phyloP scores from a whole-genome alignment of 2,113 vertebrate species.

The Colaptes auratus region DNA sequence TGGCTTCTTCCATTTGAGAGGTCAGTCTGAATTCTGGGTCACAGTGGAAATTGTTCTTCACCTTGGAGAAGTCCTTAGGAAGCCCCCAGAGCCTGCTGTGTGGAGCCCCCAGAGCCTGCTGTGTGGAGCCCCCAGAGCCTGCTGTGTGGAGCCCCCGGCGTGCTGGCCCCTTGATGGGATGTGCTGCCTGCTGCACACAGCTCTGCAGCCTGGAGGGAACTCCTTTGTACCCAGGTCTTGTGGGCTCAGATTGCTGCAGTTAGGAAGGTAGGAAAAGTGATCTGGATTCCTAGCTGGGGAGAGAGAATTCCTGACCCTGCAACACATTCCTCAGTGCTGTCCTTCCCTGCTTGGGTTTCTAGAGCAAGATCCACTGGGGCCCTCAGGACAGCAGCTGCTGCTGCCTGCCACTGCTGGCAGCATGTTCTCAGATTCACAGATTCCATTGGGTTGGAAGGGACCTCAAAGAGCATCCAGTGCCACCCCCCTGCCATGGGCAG shows the following conservation, averaged over 20 bases:
- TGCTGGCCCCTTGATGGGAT: background rate
- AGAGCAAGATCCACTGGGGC: background rate
- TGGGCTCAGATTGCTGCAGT: background rate
- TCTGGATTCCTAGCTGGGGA: background rate
- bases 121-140: too few relatives aligned
- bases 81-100: background rate
- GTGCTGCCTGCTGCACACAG: background rate
- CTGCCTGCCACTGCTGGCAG: background rate
- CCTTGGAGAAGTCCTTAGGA: background rate
- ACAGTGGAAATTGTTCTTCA: background rate
- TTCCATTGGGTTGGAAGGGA: too few relatives aligned
- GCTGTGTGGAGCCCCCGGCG: background rate
- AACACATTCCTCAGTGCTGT: background rate
- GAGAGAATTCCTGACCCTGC: background rate
- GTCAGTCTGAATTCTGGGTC: background rate
- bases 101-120: background rate
- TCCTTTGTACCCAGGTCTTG: background rate
- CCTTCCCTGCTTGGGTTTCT: background rate
- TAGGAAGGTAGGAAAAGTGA: fast-evolving
- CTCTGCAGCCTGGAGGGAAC: background rate
- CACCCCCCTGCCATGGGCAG: too few relatives aligned
- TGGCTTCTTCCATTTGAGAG: background rate
- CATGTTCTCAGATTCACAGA: background rate
- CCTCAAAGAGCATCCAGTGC: too few relatives aligned
- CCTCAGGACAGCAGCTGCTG: background rate